These are phyloP conservation scores for Cydia pomonella DNA, from an alignment of 1,140 invertebrate species.

Conservation along the genomic window DNA sequence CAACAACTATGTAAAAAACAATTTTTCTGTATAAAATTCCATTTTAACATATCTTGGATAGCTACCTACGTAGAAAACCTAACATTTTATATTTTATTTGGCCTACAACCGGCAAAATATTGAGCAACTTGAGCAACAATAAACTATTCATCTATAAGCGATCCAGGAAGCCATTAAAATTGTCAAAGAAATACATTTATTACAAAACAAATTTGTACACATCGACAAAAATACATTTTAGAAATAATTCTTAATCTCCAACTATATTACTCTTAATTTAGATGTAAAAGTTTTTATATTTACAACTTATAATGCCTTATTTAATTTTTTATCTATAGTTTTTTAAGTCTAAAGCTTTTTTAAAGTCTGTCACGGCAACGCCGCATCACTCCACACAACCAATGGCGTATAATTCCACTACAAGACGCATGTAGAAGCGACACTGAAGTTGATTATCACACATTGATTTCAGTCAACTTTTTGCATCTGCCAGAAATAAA, in stretches of 20 bases:
- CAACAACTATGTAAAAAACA: slow-evolving; percentile 27
- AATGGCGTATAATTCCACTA: slow-evolving; percentile 13
- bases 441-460: background rate
- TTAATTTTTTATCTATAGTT: background rate
- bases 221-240: slow-evolving; percentile 49
- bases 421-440: background rate
- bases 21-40: slow-evolving; percentile 9
- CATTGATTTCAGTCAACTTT: background rate
- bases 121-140: slow-evolving; percentile 72
- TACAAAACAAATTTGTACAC: slow-evolving; percentile 28
- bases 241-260: slow-evolving; percentile 34
- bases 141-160: slow-evolving; percentile 61
- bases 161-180: slow-evolving; percentile 51
- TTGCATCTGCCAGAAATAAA: background rate
- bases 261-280: slow-evolving; percentile 10
- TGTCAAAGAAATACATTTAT: slow-evolving; percentile 35
- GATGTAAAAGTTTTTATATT: slow-evolving; percentile 27
- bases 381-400: slow-evolving; percentile 30
- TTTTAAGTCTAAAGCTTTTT: background rate
- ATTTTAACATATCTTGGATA: slow-evolving; percentile 28
- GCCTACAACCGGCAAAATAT: slow-evolving; percentile 61
- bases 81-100: slow-evolving; percentile 36
- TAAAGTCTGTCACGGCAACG: slow-evolving; percentile 16
- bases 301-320: slow-evolving; percentile 19
- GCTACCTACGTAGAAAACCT: slow-evolving; percentile 49